Base-by-base conservation (phyloP, 2,888 invertebrate species). In the Cheilosia vulpina region DNA sequence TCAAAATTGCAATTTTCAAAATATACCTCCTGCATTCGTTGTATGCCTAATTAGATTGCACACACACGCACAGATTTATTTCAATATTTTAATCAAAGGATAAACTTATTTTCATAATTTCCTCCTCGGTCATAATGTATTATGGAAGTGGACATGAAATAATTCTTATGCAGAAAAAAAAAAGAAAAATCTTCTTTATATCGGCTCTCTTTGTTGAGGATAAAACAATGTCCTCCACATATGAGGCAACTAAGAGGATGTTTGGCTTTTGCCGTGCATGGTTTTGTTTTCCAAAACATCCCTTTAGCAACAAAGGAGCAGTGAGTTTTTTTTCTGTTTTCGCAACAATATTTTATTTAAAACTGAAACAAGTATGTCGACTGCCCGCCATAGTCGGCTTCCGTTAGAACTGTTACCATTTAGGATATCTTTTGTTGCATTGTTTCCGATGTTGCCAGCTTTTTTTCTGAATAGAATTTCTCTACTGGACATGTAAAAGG, bases 351-450 rank as follows among this genome's bases (percentile, higher is more conserved):
- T 84, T 84, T 58, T 79, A 69, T 75, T 79, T 71, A 60, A 79
- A 84, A 73, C 21, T 69, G 73, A 75, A 75, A 68, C 62, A 73
- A 65, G 65, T 69, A 79, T 69, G 73, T 79, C 57, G 72, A 69
- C 68, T 57, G 63, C 24, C 7, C 13, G 68, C 55, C 47, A 75
- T 58, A 71, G 79, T 84, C 75, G 65, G 75, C 73, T 69, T 82
- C 73, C 66, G 84, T 79, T 84, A 69, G 84, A 79, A 75, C 79
- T 79, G 79, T 65, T 79, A 66, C 68, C 84, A 79, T 84, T 84
- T 84, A 75, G 75, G 84, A 84, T 84, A 65, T 63, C 79, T 75
- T 75, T 84, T 84, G 84, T 84, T 79, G 84, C 84, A 84, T 84
- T 84, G 84, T 84, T 84, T 79, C 53, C 65, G 65, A 75, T 65